phyloP scores from a whole-genome alignment of 2,888 invertebrate genomes.

The Quadriops clusia region DNA sequence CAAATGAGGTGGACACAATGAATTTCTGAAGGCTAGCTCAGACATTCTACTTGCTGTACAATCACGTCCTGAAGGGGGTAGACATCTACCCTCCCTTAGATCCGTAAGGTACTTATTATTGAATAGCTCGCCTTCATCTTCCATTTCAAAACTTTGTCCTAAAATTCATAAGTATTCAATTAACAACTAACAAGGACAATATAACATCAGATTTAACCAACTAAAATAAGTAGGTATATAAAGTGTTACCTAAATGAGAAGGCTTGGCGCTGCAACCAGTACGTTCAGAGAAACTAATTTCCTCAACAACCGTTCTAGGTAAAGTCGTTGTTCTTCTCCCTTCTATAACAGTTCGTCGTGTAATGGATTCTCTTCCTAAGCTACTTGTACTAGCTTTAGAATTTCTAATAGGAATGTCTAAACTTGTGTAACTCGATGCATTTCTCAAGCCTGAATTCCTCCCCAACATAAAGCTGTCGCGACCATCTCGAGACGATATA shows the following conservation, averaged over 20 bases:
- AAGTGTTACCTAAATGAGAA: conserved; percentile 19
- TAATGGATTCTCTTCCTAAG: too few relatives aligned
- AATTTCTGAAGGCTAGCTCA: conserved; percentile 68
- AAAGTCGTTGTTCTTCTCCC: conserved; percentile 22
- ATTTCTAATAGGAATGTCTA: too few relatives aligned
- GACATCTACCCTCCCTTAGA: conserved; percentile 47
- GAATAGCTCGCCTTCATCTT: conserved; percentile 77
- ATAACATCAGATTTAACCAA: too few relatives aligned
- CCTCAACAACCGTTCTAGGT: conserved; percentile 20
- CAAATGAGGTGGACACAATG: conserved; percentile 71
- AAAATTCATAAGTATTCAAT: conserved; percentile 2
- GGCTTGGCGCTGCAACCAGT: too few relatives aligned
- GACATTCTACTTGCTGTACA: conserved; percentile 41
- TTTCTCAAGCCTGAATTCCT: too few relatives aligned
- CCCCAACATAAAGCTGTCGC: too few relatives aligned
- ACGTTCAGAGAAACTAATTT: conserved; percentile 21
- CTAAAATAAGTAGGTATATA: conserved; percentile 9
- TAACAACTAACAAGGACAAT: conserved; percentile 1
- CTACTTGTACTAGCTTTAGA: too few relatives aligned
- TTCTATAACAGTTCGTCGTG: conserved; percentile 21
- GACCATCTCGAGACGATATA: too few relatives aligned
- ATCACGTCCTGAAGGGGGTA: conserved; percentile 23
- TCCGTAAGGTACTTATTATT: conserved; percentile 67
- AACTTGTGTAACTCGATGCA: too few relatives aligned
- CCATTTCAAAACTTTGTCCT: conserved; percentile 49